Evolutionary conservation across 1,140 invertebrate genomes (phyloP).

Genomic region (Formica exsecta): DNA sequence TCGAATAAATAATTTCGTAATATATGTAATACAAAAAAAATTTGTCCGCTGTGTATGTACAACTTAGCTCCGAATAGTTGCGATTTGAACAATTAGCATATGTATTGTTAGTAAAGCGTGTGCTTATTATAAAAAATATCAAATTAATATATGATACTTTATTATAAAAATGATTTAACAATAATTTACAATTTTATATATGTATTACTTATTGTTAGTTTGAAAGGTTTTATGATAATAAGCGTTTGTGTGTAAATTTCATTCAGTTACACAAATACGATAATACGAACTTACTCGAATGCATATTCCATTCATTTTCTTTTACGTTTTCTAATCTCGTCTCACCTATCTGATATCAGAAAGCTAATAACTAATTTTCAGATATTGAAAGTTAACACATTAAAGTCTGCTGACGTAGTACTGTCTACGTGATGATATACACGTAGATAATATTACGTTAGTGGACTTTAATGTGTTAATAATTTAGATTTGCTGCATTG

Average conservation of each 20-base stretch:
- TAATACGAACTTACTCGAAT: no score
- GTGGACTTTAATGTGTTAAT: no score
- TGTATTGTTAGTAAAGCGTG: constrained; percentile 6
- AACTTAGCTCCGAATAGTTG: neutral
- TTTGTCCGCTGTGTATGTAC: neutral
- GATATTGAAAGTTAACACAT: neutral
- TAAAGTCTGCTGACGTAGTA: no score
- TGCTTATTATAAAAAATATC: constrained; percentile 16
- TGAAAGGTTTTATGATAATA: no score
- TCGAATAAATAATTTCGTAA: neutral
- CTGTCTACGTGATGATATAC: no score
- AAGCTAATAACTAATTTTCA: neutral
- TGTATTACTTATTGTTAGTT: no score
- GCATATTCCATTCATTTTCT: constrained; percentile 37
- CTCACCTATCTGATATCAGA: neutral
- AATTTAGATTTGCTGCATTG: neutral
- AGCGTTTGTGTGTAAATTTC: no score
- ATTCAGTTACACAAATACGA: no score
- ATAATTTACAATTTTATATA: no score
- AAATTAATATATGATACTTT: no score
- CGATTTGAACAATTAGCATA: constrained; percentile 9
- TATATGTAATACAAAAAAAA: constrained; percentile 2
- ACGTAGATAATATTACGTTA: no score
- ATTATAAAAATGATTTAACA: no score
- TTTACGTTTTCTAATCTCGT: constrained; percentile 16